Conservation (phyloP, 2,113 vertebrate genomes). For the Cyprinodon tularosa region DNA sequence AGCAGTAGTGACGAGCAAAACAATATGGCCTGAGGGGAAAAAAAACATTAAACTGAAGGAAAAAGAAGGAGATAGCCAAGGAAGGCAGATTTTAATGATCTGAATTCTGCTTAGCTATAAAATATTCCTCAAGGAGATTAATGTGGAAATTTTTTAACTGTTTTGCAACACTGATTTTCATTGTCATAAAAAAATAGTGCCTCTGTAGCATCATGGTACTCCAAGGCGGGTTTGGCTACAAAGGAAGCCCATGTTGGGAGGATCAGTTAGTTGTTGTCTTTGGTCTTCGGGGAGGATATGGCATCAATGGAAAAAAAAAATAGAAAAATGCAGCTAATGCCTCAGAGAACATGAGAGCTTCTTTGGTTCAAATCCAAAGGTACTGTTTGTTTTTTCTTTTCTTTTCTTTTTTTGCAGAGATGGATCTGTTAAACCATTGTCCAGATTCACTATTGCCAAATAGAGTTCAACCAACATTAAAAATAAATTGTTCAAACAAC, state of each 20-base stretch:
- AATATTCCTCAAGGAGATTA: not conserved
- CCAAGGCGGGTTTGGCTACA: constrained; percentile 5
- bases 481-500: constrained; percentile 2
- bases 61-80: not conserved
- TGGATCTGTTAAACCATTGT: not conserved
- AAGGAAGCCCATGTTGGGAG: not conserved
- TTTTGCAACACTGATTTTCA: not conserved
- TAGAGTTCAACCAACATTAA: not conserved
- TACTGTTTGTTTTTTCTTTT: no score
- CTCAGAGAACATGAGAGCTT: constrained; percentile 3
- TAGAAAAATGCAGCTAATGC: not conserved
- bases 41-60: not conserved
- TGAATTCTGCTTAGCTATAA: not conserved
- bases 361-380: constrained; percentile 12
- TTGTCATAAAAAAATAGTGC: not conserved
- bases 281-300: constrained; percentile 4
- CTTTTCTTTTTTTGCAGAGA: not conserved
- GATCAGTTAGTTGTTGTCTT: constrained; percentile 12
- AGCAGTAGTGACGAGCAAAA: constrained; percentile 15
- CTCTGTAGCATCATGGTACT: not conserved
- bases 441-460: not conserved
- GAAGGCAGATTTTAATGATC: not conserved
- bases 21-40: constrained; percentile 8
- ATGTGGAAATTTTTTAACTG: not conserved
- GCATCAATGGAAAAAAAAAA: not conserved